phyloP scores from a whole-genome alignment of 2,888 invertebrate species.

The Tetragnatha montana region DNA sequence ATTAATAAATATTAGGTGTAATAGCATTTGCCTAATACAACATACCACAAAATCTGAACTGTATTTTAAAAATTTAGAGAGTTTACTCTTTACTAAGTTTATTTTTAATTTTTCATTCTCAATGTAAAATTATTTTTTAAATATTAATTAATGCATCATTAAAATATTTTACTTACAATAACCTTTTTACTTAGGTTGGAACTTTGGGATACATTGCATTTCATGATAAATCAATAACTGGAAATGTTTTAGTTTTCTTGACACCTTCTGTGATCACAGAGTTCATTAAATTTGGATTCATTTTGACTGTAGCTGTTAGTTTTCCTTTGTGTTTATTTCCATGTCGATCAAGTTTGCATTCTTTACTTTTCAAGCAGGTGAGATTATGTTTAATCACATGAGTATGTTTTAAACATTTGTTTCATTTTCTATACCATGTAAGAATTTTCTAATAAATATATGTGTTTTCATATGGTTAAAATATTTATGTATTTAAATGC shows the following conservation, averaged over 20 bases:
- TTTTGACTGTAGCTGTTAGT: conserved; percentile 94
- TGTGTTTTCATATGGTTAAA: background rate
- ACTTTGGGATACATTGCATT: conserved; percentile 95
- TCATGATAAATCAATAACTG: conserved; percentile 80
- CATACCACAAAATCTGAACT: too few relatives aligned
- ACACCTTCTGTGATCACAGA: conserved; percentile 87
- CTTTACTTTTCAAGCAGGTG: conserved; percentile 90
- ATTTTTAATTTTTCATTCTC: background rate
- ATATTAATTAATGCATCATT: background rate
- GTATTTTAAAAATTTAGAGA: background rate
- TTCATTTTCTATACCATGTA: background rate
- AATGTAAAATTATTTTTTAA: background rate
- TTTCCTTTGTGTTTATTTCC: conserved; percentile 98
- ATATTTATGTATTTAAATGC: background rate
- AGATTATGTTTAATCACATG: conserved; percentile 72
- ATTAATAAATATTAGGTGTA: too few relatives aligned
- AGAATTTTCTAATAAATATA: background rate
- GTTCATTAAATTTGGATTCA: conserved; percentile 94
- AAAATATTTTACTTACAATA: background rate
- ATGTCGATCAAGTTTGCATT: conserved; percentile 93
- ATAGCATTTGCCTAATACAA: too few relatives aligned
- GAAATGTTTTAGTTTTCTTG: conserved; percentile 93
- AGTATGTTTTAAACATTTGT: too few relatives aligned
- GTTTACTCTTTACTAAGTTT: background rate
- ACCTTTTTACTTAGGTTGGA: conserved; percentile 79